A percentile compares a stretch with the other conserved stretches of the same genome.
Evolutionary conservation across 2,113 vertebrate genomes (phyloP).

Genomic region (Epinephelus moara): DNA sequence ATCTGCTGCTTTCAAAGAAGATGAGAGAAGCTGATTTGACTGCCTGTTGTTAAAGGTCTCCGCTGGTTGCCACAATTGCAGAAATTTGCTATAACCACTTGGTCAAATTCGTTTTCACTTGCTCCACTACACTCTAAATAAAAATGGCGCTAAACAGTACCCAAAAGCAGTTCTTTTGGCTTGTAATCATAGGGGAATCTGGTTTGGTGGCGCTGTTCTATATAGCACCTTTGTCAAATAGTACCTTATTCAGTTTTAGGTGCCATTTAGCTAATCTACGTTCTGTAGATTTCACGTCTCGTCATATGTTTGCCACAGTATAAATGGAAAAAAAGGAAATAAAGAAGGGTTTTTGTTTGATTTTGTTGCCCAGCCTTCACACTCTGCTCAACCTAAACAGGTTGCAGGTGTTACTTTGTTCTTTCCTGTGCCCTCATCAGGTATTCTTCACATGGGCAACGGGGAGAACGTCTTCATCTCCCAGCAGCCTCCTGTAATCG

Average conservation of each 20-base stretch:
- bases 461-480: constrained; percentile 98
- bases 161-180: too few species aligned
- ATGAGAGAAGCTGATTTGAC: neutral
- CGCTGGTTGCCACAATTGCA: neutral
- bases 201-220: too few species aligned
- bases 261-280: too few species aligned
- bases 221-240: too few species aligned
- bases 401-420: constrained; percentile 46
- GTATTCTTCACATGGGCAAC: constrained; percentile 97
- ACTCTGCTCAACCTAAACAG: constrained; percentile 15
- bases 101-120: neutral
- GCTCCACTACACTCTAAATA: neutral
- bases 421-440: constrained; percentile 77
- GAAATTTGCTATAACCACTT: neutral
- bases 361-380: neutral
- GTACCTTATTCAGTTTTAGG: too few species aligned
- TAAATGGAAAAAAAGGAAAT: too few species aligned
- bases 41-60: constrained; percentile 2
- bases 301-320: too few species aligned
- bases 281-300: too few species aligned
- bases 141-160: too few species aligned
- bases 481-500: constrained; percentile 97
- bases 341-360: too few species aligned
- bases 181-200: too few species aligned
- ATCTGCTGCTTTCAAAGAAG: neutral